phyloP scores from a whole-genome alignment of 2,888 invertebrate genomes.

The Rhagonycha lutea region DNA sequence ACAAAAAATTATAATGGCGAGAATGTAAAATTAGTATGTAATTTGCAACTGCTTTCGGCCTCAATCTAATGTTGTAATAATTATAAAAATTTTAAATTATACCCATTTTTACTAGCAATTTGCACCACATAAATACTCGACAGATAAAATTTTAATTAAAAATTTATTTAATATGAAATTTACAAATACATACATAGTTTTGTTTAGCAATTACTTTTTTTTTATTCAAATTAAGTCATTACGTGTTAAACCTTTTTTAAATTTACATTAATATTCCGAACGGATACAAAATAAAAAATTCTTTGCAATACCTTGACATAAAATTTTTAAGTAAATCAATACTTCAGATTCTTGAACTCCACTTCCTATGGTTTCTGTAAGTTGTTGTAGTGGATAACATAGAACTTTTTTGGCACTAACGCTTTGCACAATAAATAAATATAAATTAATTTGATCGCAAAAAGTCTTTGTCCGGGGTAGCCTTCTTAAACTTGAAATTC shows the following conservation, averaged over 20 bases:
- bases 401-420: background rate
- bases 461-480: background rate
- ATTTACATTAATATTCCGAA: background rate
- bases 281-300: background rate
- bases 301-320: background rate
- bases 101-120: background rate
- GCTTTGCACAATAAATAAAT: background rate
- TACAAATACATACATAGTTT: background rate
- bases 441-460: background rate
- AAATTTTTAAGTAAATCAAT: background rate
- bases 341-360: background rate
- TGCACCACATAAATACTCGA: background rate
- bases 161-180: background rate
- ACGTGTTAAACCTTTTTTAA: background rate
- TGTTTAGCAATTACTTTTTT: background rate
- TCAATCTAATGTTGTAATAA: background rate
- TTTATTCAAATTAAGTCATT: background rate
- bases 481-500: background rate
- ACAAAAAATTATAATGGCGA: constrained; percentile 39
- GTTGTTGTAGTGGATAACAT: background rate
- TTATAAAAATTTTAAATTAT: background rate
- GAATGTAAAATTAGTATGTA: constrained; percentile 36
- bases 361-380: background rate
- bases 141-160: background rate
- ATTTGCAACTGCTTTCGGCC: constrained; percentile 34